These are phyloP conservation scores for Linnaemya vulpina DNA, from an alignment of 2,888 invertebrate species.

Conservation along the genomic window DNA sequence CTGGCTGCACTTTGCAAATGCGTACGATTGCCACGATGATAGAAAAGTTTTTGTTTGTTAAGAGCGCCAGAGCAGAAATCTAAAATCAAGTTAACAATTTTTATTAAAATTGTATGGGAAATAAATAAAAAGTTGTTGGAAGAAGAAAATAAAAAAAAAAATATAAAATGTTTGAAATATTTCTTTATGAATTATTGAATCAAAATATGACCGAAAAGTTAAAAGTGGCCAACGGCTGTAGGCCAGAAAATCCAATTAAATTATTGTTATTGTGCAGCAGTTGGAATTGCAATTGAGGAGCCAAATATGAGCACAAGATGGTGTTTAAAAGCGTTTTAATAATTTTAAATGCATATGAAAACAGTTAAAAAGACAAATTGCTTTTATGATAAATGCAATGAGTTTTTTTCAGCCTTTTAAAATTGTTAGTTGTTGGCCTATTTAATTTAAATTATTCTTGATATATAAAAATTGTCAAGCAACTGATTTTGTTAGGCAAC, in stretches of 20 bases:
- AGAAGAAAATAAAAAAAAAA: background rate
- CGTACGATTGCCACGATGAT: constrained; percentile 30
- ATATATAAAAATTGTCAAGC: too few species aligned
- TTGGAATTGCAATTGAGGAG: background rate
- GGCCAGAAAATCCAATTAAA: constrained; percentile 63
- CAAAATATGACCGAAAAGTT: constrained; percentile 31
- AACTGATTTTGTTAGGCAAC: too few species aligned
- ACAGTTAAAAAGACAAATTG: too few species aligned
- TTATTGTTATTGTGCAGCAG: constrained; percentile 18
- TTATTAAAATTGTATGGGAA: constrained; percentile 60
- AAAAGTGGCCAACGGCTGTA: constrained; percentile 32
- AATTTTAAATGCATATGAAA: too few species aligned
- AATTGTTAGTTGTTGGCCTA: too few species aligned
- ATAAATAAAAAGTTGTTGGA: constrained; percentile 47
- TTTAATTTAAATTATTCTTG: too few species aligned
- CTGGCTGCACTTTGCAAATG: constrained; percentile 47
- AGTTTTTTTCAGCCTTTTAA: too few species aligned
- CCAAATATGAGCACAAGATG: too few species aligned
- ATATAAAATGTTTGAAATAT: constrained; percentile 25
- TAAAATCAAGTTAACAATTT: constrained; percentile 67
- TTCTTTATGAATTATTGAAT: constrained; percentile 16
- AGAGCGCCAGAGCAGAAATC: constrained; percentile 45
- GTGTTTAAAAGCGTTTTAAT: too few species aligned
- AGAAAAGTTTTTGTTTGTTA: constrained; percentile 52
- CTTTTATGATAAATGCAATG: too few species aligned